Conservation (phyloP, 2,797 vertebrate species). For the Mus minutoides region DNA sequence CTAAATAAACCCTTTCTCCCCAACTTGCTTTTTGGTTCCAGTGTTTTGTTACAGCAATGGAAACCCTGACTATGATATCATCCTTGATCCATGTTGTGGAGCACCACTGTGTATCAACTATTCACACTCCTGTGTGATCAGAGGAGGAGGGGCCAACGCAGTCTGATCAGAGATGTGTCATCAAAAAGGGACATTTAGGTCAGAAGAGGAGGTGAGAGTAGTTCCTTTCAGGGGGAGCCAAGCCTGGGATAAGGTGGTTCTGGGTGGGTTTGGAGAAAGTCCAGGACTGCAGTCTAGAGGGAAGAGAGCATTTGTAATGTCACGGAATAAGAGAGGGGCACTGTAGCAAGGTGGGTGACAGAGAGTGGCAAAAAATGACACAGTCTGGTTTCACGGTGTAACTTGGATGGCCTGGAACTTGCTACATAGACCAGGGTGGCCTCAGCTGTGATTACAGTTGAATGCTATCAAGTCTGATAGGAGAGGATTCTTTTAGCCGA, state of each 20-base stretch:
- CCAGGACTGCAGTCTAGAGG: fast-evolving
- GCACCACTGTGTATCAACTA: background rate
- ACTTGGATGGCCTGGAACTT: background rate
- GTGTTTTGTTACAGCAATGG: background rate
- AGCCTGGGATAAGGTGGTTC: fast-evolving
- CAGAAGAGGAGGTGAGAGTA: background rate
- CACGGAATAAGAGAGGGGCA: background rate
- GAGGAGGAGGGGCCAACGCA: background rate
- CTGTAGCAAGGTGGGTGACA: fast-evolving
- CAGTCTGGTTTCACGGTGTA: background rate
- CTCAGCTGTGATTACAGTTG: background rate
- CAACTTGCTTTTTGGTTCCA: background rate
- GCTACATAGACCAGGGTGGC: background rate
- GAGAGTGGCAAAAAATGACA: background rate
- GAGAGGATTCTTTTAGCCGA: background rate
- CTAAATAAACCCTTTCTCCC: background rate
- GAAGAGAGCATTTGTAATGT: background rate
- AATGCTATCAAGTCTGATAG: background rate
- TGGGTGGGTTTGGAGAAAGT: background rate
- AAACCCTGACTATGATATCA: background rate
- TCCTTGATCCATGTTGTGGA: background rate
- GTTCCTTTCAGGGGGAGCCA: fast-evolving
- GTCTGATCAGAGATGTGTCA: background rate
- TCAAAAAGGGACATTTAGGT: fast-evolving
- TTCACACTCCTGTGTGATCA: background rate